Evolutionary conservation across 2,113 vertebrate genomes (phyloP).

Genomic region (Eira barbara): DNA sequence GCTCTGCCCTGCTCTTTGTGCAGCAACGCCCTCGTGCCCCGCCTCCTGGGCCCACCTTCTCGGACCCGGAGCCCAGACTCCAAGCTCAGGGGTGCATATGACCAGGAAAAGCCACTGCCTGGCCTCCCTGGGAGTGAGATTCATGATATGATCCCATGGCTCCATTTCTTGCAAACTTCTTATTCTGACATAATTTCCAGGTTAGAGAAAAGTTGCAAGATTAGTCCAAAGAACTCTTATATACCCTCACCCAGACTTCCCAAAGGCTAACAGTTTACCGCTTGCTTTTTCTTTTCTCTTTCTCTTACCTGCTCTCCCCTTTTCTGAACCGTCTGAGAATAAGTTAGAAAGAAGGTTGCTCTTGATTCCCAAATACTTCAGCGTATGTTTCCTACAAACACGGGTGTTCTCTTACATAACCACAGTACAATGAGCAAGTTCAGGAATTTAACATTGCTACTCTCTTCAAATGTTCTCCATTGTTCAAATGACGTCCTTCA

Average conservation of each 20-base stretch:
- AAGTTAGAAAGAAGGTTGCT: neutral
- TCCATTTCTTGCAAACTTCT: neutral
- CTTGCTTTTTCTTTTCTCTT: neutral
- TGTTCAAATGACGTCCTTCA: neutral
- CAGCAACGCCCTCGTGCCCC: fast-evolving
- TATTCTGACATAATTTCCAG: slow-evolving; percentile 15
- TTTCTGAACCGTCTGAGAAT: neutral
- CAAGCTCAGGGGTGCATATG: fast-evolving
- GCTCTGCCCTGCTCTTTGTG: neutral
- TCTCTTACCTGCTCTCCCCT: neutral
- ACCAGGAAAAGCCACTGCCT: neutral
- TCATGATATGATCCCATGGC: neutral
- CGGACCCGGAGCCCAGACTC: neutral
- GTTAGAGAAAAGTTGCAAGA: slow-evolving; percentile 4
- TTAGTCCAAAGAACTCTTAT: neutral
- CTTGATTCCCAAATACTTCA: neutral
- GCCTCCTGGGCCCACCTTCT: neutral
- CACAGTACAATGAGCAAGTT: neutral
- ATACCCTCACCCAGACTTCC: neutral
- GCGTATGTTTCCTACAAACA: neutral
- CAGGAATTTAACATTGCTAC: neutral
- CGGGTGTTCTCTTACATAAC: neutral
- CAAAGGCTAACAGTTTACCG: neutral
- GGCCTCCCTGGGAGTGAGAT: neutral
- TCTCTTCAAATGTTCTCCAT: neutral